Base-by-base conservation (phyloP, 35 echinoderm and acorn worm species). In the Ophioderma brevispina region DNA sequence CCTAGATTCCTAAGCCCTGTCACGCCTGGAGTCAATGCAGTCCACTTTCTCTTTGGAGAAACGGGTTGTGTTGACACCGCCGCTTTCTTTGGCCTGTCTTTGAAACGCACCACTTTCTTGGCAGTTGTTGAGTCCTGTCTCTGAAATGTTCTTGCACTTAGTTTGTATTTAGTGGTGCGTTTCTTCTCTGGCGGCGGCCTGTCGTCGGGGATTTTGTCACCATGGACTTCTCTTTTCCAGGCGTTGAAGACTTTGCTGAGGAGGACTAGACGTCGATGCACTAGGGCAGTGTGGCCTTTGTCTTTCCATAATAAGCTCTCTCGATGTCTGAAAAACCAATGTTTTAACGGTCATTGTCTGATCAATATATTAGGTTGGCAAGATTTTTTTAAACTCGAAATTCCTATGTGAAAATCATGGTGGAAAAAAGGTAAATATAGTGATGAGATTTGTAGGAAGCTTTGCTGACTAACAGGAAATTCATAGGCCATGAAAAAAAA, bases 1-100 rank as follows among this genome's bases (percentile, higher is more conserved):
- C 96, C 96, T 0, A 98, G 93, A 55, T 98, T 98, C 35, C 96
- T 64, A 18, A 98, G 93, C 0, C 96, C 96, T 0, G 96, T 98
- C 0, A 98, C 96, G 18, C 96, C 96, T 0, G 96, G 96, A 5
- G 96, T 98, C 1, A 98, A 76, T 5, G 85, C 86, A 0, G 92
- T 90, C 96, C 96, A 98, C 38, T 94, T 98, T 42, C 90, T 76
- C 75, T 94, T 98, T 0, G 77, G 28, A 38, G 39, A 76, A 21
- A 32, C 28, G 0, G 39, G 5, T 40, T 59, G 43, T 4, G 78
- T 36, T 21, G 78, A 49, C 63, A 64, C 82, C 56, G 23, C 46
- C 70, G n/a, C 36, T 52, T 79, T 50, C 39, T 37, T 49, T 28
- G 37, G 25, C 32, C 56, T 43, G 15, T 19, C 32, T 33, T 55